A percentile compares a stretch with the other conserved stretches of the same genome.
phyloP scores from a whole-genome alignment of 1,140 invertebrate species.

The Aphelinus atriplicis region DNA sequence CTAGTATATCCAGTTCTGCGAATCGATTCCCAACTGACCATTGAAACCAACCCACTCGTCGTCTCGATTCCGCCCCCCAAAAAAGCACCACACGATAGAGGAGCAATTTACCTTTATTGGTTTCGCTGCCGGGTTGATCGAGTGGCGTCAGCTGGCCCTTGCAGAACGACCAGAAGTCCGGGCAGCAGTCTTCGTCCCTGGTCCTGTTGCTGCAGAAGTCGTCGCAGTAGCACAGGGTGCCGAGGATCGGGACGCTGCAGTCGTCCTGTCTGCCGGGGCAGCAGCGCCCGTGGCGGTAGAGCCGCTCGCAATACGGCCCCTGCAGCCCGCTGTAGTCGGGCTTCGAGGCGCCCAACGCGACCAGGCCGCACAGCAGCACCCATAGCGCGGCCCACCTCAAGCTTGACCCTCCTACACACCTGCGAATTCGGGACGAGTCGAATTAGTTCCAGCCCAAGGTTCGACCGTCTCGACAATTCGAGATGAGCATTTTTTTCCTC shows the following conservation, averaged over 20 bases:
- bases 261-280: constrained; percentile 77
- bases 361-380: neutral
- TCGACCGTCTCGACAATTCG: too few species aligned
- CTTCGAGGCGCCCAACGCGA: constrained; percentile 1
- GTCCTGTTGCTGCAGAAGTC: constrained; percentile 80
- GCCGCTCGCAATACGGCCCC: constrained; percentile 64
- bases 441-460: too few species aligned
- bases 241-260: constrained; percentile 78
- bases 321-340: constrained; percentile 47
- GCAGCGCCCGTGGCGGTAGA: constrained; percentile 63
- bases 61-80: too few species aligned
- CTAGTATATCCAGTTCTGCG: too few species aligned
- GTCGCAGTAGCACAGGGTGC: constrained; percentile 92
- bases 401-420: neutral
- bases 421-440: too few species aligned
- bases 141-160: constrained; percentile 54
- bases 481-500: too few species aligned
- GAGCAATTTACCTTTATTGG: too few species aligned
- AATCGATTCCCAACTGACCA: too few species aligned
- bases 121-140: too few species aligned
- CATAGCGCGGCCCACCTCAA: neutral
- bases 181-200: constrained; percentile 78
- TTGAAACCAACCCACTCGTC: too few species aligned
- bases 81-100: too few species aligned
- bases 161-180: constrained; percentile 83